Conservation (phyloP, 53 echinoderm and acorn worm genomes). For the Henricia sp. region DNA sequence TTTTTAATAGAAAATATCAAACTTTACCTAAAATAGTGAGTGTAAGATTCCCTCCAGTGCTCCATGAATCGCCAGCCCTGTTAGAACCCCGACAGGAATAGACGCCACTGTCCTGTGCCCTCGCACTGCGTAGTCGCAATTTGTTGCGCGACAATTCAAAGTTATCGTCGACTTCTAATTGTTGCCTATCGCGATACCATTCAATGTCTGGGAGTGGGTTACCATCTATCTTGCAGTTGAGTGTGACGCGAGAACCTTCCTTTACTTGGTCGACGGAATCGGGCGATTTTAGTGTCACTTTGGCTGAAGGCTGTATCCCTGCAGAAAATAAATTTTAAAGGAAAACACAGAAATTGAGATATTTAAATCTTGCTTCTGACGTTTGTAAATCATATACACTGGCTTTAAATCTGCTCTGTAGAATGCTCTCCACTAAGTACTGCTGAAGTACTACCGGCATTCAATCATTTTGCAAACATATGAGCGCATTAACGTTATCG, state of each 20-base stretch:
- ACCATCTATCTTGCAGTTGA: conserved; percentile 80
- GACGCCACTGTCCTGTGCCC: conserved; percentile 65
- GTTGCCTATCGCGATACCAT: conserved; percentile 69
- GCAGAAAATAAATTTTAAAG: conserved; percentile 9
- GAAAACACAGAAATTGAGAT: too few species aligned
- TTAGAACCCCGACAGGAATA: conserved; percentile 79
- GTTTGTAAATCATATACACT: too few species aligned
- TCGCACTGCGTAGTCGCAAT: conserved; percentile 51
- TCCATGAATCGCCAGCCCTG: conserved; percentile 62
- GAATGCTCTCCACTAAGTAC: too few species aligned
- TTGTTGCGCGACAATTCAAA: conserved; percentile 53
- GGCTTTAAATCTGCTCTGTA: too few species aligned
- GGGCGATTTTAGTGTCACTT: conserved; percentile 66
- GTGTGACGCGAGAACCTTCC: conserved; percentile 67
- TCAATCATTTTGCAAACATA: too few species aligned
- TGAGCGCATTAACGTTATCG: too few species aligned
- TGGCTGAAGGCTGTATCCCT: conserved; percentile 76
- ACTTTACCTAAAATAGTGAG: conserved; percentile 64
- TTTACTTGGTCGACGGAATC: conserved; percentile 30
- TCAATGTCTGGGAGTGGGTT: conserved; percentile 58
- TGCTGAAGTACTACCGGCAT: too few species aligned
- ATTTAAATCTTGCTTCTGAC: too few species aligned
- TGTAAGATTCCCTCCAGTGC: conserved; percentile 69
- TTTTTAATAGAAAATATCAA: background rate
- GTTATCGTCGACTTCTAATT: conserved; percentile 11